These are phyloP conservation scores for Drosophila arizonae DNA, from an alignment of 1,140 invertebrate species.

Conservation along the genomic window DNA sequence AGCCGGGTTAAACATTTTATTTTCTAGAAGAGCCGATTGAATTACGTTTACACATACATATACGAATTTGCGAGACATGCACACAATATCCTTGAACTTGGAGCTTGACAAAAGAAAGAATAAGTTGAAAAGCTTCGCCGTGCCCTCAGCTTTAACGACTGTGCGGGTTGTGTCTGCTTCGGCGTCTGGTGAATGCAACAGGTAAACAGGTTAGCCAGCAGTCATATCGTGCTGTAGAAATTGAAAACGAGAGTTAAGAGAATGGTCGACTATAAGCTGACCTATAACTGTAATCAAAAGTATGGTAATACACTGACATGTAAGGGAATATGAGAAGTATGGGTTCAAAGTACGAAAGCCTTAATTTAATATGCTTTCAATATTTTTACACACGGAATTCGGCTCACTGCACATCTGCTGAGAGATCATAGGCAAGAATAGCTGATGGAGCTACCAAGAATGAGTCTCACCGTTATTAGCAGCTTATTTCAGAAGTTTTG, in stretches of 20 bases:
- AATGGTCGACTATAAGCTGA: slow-evolving; percentile 19
- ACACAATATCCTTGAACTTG: slow-evolving; percentile 71
- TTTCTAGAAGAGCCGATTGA: slow-evolving; percentile 53
- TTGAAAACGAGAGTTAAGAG: slow-evolving; percentile 10
- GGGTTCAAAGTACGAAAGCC: slow-evolving; percentile 52
- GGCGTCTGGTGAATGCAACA: slow-evolving; percentile 38
- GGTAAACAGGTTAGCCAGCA: slow-evolving; percentile 67
- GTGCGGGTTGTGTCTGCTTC: slow-evolving; percentile 40
- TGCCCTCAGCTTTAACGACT: slow-evolving; percentile 35
- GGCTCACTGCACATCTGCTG: slow-evolving; percentile 45
- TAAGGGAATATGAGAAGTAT: background rate
- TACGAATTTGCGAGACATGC: slow-evolving; percentile 38
- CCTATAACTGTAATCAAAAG: background rate
- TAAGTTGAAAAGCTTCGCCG: slow-evolving; percentile 48
- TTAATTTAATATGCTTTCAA: slow-evolving; percentile 31
- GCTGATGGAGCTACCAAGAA: background rate
- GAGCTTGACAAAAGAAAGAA: slow-evolving; percentile 60
- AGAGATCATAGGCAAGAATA: background rate
- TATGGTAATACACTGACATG: background rate
- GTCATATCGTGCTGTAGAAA: slow-evolving; percentile 24
- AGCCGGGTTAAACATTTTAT: slow-evolving; percentile 41
- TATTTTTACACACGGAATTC: background rate
- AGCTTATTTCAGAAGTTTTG: slow-evolving; percentile 29
- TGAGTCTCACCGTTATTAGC: slow-evolving; percentile 46
- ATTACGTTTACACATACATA: slow-evolving; percentile 58